phyloP scores from a whole-genome alignment of 2,113 vertebrate genomes.

The Gasterosteus nipponicus region DNA sequence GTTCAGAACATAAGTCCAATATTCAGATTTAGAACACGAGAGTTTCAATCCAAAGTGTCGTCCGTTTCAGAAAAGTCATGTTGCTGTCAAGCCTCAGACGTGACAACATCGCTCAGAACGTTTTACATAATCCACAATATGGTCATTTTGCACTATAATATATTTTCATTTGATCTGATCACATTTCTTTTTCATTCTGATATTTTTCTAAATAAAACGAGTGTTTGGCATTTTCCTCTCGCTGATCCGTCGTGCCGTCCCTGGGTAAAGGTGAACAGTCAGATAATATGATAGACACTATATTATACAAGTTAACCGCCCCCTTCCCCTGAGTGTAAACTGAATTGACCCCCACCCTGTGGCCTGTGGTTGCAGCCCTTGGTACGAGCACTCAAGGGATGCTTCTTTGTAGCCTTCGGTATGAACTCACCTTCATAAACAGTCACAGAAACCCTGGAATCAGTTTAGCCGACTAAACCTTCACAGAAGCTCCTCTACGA shows the following conservation, averaged over 20 bases:
- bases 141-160: background rate
- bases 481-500: background rate
- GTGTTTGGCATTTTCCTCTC: background rate
- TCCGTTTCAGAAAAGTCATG: background rate
- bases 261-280: background rate
- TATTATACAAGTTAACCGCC: constrained; percentile 15
- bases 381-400: constrained; percentile 34
- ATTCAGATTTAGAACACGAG: background rate
- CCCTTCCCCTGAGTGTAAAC: constrained; percentile 66
- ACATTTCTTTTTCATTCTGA: too few species aligned
- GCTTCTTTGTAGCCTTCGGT: constrained; percentile 40
- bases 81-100: constrained; percentile 8
- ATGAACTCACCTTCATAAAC: constrained; percentile 31
- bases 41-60: background rate
- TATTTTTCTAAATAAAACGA: background rate
- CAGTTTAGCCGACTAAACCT: background rate
- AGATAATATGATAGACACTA: constrained; percentile 3
- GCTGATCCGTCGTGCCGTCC: background rate
- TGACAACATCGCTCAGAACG: background rate
- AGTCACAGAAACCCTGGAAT: constrained; percentile 42
- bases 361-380: constrained; percentile 61
- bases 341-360: constrained; percentile 34
- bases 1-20: background rate
- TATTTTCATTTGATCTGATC: too few species aligned
- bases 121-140: background rate